Conservation (phyloP, 2,888 invertebrate genomes). For the Sinotaia quadrata region DNA sequence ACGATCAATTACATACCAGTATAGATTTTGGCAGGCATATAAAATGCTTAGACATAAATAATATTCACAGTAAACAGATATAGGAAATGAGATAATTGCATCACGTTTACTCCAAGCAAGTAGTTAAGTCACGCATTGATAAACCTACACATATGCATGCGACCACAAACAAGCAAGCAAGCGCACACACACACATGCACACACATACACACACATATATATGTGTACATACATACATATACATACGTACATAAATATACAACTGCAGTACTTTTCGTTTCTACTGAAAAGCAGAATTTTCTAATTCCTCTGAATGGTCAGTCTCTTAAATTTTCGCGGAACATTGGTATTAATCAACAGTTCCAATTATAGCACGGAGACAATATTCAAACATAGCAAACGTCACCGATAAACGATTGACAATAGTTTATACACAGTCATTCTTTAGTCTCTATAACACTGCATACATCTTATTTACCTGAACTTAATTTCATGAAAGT, state of each 20-base stretch:
- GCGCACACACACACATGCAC: not conserved
- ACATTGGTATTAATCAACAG: too few species aligned
- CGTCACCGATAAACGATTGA: too few species aligned
- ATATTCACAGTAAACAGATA: not conserved
- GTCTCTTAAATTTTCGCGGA: too few species aligned
- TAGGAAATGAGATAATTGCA: too few species aligned
- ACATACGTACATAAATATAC: not conserved
- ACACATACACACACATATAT: not conserved
- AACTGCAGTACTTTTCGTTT: too few species aligned
- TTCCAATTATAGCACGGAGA: too few species aligned
- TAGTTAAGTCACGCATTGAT: too few species aligned
- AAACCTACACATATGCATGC: not conserved
- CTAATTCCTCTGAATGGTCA: too few species aligned
- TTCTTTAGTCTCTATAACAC: not conserved
- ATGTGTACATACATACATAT: not conserved
- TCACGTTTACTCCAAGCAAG: too few species aligned
- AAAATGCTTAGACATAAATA: not conserved
- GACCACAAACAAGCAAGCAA: not conserved
- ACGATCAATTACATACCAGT: not conserved
- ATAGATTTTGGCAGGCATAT: not conserved
- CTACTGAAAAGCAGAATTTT: too few species aligned
- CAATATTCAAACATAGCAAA: too few species aligned
- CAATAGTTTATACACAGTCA: not conserved
- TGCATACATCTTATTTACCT: not conserved
- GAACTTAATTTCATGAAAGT: conserved; percentile 17